phyloP scores from a whole-genome alignment of 2,113 vertebrate species.

The Rhinolophus ferrumequinum region DNA sequence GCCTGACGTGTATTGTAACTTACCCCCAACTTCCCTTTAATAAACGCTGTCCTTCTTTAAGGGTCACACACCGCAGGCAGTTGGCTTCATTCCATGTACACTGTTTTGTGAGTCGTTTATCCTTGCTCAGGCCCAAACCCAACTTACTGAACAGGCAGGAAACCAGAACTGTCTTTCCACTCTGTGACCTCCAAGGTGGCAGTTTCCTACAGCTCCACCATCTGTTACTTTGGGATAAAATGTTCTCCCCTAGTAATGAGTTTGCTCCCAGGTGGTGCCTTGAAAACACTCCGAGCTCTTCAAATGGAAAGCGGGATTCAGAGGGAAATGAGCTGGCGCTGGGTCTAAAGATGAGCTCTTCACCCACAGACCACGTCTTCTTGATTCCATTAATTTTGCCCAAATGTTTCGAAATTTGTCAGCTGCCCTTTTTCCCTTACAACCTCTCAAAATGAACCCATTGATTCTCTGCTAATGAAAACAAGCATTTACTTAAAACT shows the following conservation, averaged over 20 bases:
- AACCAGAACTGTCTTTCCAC: conserved; percentile 43
- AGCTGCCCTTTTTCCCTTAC: neutral
- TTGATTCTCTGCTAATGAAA: neutral
- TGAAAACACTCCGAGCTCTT: neutral
- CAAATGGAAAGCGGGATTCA: neutral
- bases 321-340: neutral
- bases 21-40: conserved; percentile 62
- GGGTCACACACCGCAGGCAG: neutral
- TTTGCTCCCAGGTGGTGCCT: conserved; percentile 28
- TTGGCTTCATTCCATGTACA: neutral
- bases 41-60: conserved; percentile 32
- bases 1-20: conserved; percentile 35
- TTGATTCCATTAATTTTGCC: neutral
- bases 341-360: neutral
- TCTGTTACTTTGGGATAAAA: conserved; percentile 1
- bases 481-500: neutral
- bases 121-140: neutral
- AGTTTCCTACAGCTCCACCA: conserved; percentile 24
- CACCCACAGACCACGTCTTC: neutral
- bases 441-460: neutral
- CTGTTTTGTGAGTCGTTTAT: neutral
- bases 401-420: neutral
- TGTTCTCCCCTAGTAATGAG: conserved; percentile 33
- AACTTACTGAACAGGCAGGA: conserved; percentile 59
- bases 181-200: conserved; percentile 20